Percentiles rank a stretch among this genome's conserved stretches.
phyloP scores from a whole-genome alignment of 2,113 vertebrate species.

The Mesocricetus auratus region DNA sequence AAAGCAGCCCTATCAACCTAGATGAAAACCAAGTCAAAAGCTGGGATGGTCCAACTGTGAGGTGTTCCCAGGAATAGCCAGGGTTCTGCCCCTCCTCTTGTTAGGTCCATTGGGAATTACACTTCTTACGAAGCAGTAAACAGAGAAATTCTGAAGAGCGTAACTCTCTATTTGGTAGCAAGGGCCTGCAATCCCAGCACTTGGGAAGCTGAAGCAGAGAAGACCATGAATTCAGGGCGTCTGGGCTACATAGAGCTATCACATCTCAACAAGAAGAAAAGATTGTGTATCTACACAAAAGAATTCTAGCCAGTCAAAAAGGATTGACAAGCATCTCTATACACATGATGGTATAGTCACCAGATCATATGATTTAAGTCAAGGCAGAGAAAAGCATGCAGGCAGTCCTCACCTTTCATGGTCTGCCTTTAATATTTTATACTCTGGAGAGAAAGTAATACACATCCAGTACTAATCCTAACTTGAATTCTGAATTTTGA shows the following conservation, averaged over 20 bases:
- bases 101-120: background rate
- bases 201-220: background rate
- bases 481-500: background rate
- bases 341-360: fast-evolving
- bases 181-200: background rate
- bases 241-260: background rate
- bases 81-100: background rate
- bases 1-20: background rate
- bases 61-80: background rate
- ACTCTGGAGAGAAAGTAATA: background rate
- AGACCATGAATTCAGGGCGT: background rate
- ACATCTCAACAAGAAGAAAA: background rate
- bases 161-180: background rate
- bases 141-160: background rate
- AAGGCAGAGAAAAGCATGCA: background rate
- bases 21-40: background rate
- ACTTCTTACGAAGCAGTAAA: background rate
- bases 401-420: no score
- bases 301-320: background rate
- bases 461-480: background rate
- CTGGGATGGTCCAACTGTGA: background rate
- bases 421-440: background rate
- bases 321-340: background rate
- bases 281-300: background rate
- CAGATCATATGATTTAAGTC: background rate